Percentiles rank a stretch among this genome's conserved stretches.
Evolutionary conservation across 1,140 invertebrate species (phyloP).

Genomic region (Apis mellifera): Amel_HAv3.1 CM009934.2:555501-556000

Average conservation of each 20-base stretch:
- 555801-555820: conserved; percentile 50
- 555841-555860: background rate
- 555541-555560: conserved; percentile 29
- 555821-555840: background rate
- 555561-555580: conserved; percentile 17
- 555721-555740: conserved; percentile 68
- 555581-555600: background rate
- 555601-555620: conserved; percentile 40
- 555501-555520: background rate
- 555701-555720: conserved; percentile 60
- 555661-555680: background rate
- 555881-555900: background rate
- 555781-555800: conserved; percentile 68
- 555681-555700: conserved; percentile 35
- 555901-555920: background rate
- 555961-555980: background rate
- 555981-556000: conserved; percentile 26
- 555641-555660: background rate
- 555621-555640: conserved; percentile 24
- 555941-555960: background rate
- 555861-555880: background rate
- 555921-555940: background rate
- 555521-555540: conserved; percentile 18
- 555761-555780: conserved; percentile 68
- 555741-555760: conserved; percentile 61